Base-by-base conservation (phyloP, 2,797 vertebrate genomes). In the Okamejei kenojei region DNA sequence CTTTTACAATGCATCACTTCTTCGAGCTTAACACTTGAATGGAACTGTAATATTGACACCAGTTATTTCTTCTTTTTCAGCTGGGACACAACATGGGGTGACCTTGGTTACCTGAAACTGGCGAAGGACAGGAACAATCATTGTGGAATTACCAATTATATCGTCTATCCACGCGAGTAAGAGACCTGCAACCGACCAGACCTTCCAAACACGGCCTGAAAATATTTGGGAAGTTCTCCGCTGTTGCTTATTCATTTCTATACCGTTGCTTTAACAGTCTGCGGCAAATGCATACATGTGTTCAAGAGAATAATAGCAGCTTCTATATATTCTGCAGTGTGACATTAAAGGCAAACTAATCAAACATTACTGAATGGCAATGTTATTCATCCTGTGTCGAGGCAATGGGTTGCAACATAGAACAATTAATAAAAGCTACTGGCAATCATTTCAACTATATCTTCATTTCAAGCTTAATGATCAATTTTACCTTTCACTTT, bases 71-170 rank as follows among this genome's bases (percentile, higher is more conserved):
- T 63, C 84, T 76, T 94, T 93, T 0, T 3, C 94, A 95, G 95
- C 93, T 95, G 95, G 94, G 93, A 94, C 0, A 77, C 93, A 84
- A 0, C 0, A 0, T 95, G 95, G 94, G 95, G 94, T 0, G 91
- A 94, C 68, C 32, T 11, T 32, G 95, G 94, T 71, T 94, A 95
- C 93, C 79, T 95, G 71, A 78, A 80, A 6, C 80, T 95, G 94
- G 93, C n/a, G n/a, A 94, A 94, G 74, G 94, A 80, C 0, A 0
- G 1, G 0, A 0, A 17, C 74, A 95, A 95, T 88, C 94, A 86
- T 19, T 94, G 95, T 0, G 94, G 95, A 1, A 94, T 95, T 86
- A 94, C 94, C 93, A 94, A 1, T 4, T 93, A 93, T 9, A 94
- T 93, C 82, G 94, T 94, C 68, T 95, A 93, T 74, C 95, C 95